phyloP scores from a whole-genome alignment of 2,888 invertebrate species.

The Epirrita christyi region DNA sequence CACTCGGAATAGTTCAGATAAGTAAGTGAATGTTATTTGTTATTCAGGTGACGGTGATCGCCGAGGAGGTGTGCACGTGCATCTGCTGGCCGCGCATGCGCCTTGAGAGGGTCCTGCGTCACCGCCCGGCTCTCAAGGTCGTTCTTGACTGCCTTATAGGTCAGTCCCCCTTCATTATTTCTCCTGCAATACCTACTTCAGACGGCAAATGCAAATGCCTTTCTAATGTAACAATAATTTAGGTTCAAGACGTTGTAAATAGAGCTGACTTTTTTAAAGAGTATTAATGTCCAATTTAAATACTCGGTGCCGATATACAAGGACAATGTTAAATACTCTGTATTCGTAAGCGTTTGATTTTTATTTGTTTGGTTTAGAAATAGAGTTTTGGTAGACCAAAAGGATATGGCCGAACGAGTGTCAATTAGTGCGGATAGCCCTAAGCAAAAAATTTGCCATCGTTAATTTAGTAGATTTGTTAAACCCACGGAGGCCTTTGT shows the following conservation, averaged over 20 bases:
- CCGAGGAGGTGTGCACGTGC: constrained; percentile 91
- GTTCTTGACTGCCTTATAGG: constrained; percentile 92
- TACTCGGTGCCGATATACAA: constrained; percentile 1
- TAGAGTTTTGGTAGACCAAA: background rate
- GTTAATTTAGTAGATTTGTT: too few relatives aligned
- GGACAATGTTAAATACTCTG: constrained; percentile 5
- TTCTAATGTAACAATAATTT: constrained; percentile 5
- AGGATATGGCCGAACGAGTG: too few relatives aligned
- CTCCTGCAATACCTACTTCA: constrained; percentile 5
- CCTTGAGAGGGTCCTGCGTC: constrained; percentile 89
- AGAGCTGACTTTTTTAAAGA: constrained; percentile 1
- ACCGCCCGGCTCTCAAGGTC: constrained; percentile 89
- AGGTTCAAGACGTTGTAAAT: background rate
- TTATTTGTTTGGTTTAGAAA: background rate
- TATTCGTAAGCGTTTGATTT: constrained; percentile 5
- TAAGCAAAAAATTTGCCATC: too few relatives aligned
- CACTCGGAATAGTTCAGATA: constrained; percentile 13
- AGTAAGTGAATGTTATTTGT: constrained; percentile 28
- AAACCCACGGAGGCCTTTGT: too few relatives aligned
- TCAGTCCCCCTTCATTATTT: constrained; percentile 56
- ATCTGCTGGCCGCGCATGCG: constrained; percentile 92
- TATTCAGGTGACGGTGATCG: constrained; percentile 89
- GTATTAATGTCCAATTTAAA: constrained; percentile 18
- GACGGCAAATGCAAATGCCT: constrained; percentile 5
- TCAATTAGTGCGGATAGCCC: too few relatives aligned